phyloP scores from a whole-genome alignment of 2,113 vertebrate species.

The Halichoerus grypus region DNA sequence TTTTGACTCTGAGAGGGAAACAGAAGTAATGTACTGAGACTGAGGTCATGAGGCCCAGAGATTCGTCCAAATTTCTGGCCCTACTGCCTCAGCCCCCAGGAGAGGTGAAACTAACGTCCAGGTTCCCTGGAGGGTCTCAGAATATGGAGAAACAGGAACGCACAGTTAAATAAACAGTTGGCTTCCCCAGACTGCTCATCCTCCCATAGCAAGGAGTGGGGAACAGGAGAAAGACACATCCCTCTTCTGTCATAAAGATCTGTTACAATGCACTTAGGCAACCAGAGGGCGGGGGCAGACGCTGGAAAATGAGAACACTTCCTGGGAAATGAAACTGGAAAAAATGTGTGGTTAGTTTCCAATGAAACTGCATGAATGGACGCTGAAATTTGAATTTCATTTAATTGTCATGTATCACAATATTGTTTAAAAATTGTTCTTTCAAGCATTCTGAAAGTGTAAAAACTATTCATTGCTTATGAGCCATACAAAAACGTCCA shows the following conservation, averaged over 20 bases:
- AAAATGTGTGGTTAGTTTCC: not conserved
- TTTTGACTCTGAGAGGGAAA: not conserved
- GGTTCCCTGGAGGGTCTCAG: not conserved
- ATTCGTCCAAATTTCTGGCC: not conserved
- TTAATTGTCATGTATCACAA: not conserved
- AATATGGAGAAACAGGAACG: not conserved
- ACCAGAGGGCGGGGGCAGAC: not conserved
- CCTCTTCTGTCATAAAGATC: not conserved
- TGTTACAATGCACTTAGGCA: not conserved
- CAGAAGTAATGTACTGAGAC: not conserved
- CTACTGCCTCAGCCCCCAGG: accelerated
- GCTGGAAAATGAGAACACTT: not conserved
- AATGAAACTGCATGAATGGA: not conserved
- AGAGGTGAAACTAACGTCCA: not conserved
- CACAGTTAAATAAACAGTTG: not conserved
- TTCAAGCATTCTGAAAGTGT: slow-evolving; percentile 7
- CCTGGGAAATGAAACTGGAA: not conserved
- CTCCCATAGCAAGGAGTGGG: not conserved
- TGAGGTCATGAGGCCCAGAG: not conserved
- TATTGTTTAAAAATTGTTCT: not conserved
- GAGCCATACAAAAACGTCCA: not conserved
- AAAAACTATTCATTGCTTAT: not conserved
- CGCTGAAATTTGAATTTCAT: not conserved
- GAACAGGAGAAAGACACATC: not conserved
- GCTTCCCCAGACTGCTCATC: not conserved